A percentile compares a stretch with the other conserved stretches of the same genome.
These are phyloP conservation scores for Drosophila nebulosa DNA, from an alignment of 1,140 invertebrate genomes.

Conservation along the genomic window DNA sequence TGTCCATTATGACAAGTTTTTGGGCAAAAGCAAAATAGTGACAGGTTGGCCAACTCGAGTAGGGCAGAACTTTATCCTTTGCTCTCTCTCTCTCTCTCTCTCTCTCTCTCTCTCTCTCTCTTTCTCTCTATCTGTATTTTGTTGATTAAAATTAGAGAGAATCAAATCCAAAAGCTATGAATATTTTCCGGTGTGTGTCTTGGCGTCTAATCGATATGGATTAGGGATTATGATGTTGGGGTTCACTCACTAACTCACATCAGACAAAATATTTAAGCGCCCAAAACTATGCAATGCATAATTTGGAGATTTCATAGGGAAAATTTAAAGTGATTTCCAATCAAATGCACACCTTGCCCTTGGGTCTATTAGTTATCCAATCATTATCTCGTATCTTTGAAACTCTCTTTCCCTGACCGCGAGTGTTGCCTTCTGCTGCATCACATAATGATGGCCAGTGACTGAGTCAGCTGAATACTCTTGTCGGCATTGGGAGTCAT, in stretches of 20 bases:
- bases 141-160: neutral
- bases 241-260: neutral
- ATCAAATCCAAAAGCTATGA: neutral
- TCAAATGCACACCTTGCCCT: neutral
- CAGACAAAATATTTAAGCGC: neutral
- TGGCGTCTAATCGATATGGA: neutral
- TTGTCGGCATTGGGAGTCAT: slow-evolving; percentile 15
- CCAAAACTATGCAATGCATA: neutral
- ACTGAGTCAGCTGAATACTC: neutral
- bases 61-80: neutral
- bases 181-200: neutral
- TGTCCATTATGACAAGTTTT: too few relatives aligned
- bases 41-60: too few relatives aligned
- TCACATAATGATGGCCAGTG: neutral
- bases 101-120: too few relatives aligned
- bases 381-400: neutral
- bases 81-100: neutral
- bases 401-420: too few relatives aligned
- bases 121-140: neutral
- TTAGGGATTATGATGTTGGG: neutral
- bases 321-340: too few relatives aligned
- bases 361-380: neutral
- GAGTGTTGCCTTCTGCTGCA: too few relatives aligned
- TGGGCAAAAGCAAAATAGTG: too few relatives aligned
- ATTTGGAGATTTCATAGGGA: too few relatives aligned